Percentiles rank a stretch among this genome's conserved stretches.
Conservation (phyloP, 1,140 invertebrate genomes). For the Zaprionus davidi region DNA sequence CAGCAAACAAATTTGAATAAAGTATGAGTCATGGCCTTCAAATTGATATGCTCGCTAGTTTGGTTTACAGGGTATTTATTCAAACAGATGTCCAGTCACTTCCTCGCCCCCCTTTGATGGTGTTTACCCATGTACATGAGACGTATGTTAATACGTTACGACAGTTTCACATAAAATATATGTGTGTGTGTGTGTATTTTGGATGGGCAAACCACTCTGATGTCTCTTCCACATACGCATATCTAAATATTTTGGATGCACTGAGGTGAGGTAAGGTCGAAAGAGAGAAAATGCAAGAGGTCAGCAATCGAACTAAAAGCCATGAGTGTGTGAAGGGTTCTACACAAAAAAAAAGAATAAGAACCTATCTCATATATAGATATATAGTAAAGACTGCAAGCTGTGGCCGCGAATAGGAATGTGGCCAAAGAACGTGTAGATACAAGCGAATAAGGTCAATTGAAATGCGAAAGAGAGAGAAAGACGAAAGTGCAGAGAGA, state of each 20-base stretch:
- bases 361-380: neutral
- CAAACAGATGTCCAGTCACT: neutral
- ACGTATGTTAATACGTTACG: conserved; percentile 8
- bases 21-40: neutral
- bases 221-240: conserved; percentile 35
- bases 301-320: conserved; percentile 52
- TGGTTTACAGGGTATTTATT: conserved; percentile 6
- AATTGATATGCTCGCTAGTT: neutral
- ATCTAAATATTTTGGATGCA: conserved; percentile 38
- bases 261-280: conserved; percentile 1
- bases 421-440: conserved; percentile 23
- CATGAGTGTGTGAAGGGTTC: conserved; percentile 25
- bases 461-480: conserved; percentile 46
- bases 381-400: conserved; percentile 12
- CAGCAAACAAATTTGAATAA: neutral
- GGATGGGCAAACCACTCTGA: conserved; percentile 21
- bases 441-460: conserved; percentile 71
- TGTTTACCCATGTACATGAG: conserved; percentile 21
- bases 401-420: conserved; percentile 16
- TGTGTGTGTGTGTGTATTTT: conserved; percentile 1
- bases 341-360: conserved; percentile 1
- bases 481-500: conserved; percentile 25
- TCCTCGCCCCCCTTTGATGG: neutral
- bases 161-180: neutral
- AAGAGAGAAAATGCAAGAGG: conserved; percentile 32